Base-by-base conservation (phyloP, 2,888 invertebrate species). In the Xestia rhomboidea region DNA sequence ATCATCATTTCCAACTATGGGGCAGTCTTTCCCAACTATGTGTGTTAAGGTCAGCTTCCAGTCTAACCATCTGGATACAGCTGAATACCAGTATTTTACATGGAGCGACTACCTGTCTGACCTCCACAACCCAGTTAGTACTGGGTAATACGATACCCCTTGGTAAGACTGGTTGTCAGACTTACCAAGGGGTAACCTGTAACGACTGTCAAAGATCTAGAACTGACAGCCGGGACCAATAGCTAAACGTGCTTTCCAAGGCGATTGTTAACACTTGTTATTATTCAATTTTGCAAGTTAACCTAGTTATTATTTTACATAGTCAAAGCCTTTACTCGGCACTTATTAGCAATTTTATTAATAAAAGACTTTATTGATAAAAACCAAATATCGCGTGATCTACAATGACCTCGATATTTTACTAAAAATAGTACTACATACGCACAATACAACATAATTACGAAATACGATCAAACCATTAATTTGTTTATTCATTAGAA, bases 361-460 rank as follows among this genome's bases (percentile, higher is more conserved):
- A n/a, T n/a, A n/a, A n/a, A n/a, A n/a, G 24, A 51, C 11, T 49
- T 78, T 15, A 66, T 73, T 10, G 27, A 51, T 44, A 10, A 38
- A 51, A 51, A 21, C 1, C 34, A 7, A 34, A 66, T 15, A 54
- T 79, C 67, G 46, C 70, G 62, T 70, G 76, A 68, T 81, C 54
- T 15, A 5, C 18, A 49, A 34, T 21, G 62, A 34, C 76, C 81
- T 54, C 44, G 5, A 8, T 80, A 41, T 54, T 54, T 38, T 73
- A 68, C 70, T 73, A 82, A 57, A 27, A 71, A 68, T 74, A 72
- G 79, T 82, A 82, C 60, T 79, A 77, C n/a, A 51, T 71, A 74
- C 73, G 44, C 46, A 54, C 21, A 54, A 54, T 27, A 54, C 15
- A 51, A 64, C 63, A 64, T n/a, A 62, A 24, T 79, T 74, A 83